Conservation (phyloP, 2,888 invertebrate species). For the Drosophila kanekoi region DNA sequence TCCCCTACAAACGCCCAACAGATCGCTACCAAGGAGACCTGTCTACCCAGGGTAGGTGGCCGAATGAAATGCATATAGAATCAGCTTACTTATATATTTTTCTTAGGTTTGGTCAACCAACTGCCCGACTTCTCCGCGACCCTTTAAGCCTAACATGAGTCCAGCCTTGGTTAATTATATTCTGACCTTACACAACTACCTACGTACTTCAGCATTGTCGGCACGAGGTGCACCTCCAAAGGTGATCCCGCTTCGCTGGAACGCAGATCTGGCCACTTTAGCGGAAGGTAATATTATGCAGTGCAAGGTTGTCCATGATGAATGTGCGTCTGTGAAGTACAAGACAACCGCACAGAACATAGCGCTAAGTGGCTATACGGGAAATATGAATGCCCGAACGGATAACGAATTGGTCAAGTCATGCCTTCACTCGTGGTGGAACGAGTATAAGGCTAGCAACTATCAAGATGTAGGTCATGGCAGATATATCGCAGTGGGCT, state of each 20-base stretch:
- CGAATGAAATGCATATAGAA: not conserved
- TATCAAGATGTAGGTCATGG: not conserved
- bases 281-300: conserved; percentile 13
- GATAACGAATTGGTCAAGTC: not conserved
- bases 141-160: not conserved
- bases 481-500: not conserved
- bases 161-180: not conserved
- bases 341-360: conserved; percentile 9
- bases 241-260: not conserved
- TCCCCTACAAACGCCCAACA: not conserved
- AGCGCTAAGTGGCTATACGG: conserved; percentile 3
- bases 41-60: conserved; percentile 4
- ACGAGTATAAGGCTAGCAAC: conserved; percentile 3
- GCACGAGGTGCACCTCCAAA: too few species aligned
- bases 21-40: not conserved
- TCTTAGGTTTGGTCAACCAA: conserved; percentile 5
- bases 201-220: not conserved
- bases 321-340: not conserved
- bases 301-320: conserved; percentile 11
- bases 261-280: not conserved
- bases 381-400: not conserved
- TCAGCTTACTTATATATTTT: not conserved
- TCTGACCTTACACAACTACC: conserved; percentile 9
- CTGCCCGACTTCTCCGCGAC: not conserved
- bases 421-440: conserved; percentile 19